These are phyloP conservation scores for Drosophila barbarae DNA, from an alignment of 2,888 invertebrate genomes.

Conservation along the genomic window DNA sequence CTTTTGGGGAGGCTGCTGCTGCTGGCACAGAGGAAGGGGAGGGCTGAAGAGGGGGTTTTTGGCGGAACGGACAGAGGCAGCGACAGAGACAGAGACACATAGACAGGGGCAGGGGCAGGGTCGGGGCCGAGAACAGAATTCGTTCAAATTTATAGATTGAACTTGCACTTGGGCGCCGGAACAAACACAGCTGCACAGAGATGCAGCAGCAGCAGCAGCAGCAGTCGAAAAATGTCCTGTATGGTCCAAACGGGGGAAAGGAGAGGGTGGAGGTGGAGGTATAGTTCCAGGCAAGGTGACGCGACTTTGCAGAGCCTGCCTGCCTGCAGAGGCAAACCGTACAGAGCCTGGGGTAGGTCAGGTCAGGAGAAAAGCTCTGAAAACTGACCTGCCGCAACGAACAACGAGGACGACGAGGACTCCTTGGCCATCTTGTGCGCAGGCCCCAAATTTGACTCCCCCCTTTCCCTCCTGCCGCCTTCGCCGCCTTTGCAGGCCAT, in stretches of 20 bases:
- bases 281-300: slow-evolving; percentile 4
- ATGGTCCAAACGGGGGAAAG: neutral
- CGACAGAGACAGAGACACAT: too few relatives aligned
- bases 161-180: slow-evolving; percentile 76
- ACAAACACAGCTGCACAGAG: slow-evolving; percentile 45
- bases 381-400: slow-evolving; percentile 68
- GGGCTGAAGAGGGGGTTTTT: neutral
- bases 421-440: slow-evolving; percentile 48
- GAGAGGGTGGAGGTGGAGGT: neutral
- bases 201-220: slow-evolving; percentile 37
- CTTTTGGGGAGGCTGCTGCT: slow-evolving; percentile 8
- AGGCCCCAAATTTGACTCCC: slow-evolving; percentile 34
- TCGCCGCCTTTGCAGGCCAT: slow-evolving; percentile 40
- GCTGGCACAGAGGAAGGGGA: neutral
- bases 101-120: slow-evolving; percentile 39
- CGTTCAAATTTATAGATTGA: slow-evolving; percentile 74
- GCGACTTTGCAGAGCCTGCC: slow-evolving; percentile 50
- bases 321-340: slow-evolving; percentile 1
- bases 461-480: neutral
- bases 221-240: slow-evolving; percentile 10
- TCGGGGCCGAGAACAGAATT: slow-evolving; percentile 73
- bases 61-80: slow-evolving; percentile 27
- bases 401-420: slow-evolving; percentile 23
- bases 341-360: slow-evolving; percentile 56
- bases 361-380: slow-evolving; percentile 31